Evolutionary conservation across 92 coral and sea anemone species (phyloP), one percentile per base, ranked within the genome.

Genomic region (Ricordea florida): DNA sequence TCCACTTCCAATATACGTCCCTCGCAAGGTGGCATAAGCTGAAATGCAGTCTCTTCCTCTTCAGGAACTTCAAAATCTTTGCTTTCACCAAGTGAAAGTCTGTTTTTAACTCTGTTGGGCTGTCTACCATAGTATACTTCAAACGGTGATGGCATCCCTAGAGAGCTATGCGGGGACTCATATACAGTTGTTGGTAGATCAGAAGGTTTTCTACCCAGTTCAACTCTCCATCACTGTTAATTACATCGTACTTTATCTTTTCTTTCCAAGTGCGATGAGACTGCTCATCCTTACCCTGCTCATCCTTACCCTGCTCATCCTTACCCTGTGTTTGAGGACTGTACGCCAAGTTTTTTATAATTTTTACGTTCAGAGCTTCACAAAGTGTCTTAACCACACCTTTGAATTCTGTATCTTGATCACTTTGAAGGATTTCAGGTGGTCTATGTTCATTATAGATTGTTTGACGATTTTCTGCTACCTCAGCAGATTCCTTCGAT

Each of bases 151-250:
- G 20, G 45, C 59, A 73, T 41, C 26, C 69, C 80, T 22, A 70
- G 78, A 21, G 80, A 58, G 11, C 80, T 41, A 44, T 73, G 78
- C 41, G 78, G 79, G 16, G 68, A 72, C 60, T 72, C 79, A 24
- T 72, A 31, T 70, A 70, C 9, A 41, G 22, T 25, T 40, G 42
- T 72, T 72, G 79, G 57, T 72, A 56, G 14, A 23, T n/a, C 24
- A 27, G 55, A 27, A 47, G 20, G 20, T 5, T 59, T 59, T 32
- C 34, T 44, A 38, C 44, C 44, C 44, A 38, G n/a, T 38, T 38
- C 9, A 38, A n/a, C 9, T 38, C 44, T 8, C 44, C 44, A 38
- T 38, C 44, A 38, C 44, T 8, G 44, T 38, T 38, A 8, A 38
- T 8, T 8, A 38, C n/a, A n/a, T 38, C 44, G n/a, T 8, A 38